Base-by-base conservation (phyloP, 2,888 invertebrate genomes). In the Parasteatoda lunata region DNA sequence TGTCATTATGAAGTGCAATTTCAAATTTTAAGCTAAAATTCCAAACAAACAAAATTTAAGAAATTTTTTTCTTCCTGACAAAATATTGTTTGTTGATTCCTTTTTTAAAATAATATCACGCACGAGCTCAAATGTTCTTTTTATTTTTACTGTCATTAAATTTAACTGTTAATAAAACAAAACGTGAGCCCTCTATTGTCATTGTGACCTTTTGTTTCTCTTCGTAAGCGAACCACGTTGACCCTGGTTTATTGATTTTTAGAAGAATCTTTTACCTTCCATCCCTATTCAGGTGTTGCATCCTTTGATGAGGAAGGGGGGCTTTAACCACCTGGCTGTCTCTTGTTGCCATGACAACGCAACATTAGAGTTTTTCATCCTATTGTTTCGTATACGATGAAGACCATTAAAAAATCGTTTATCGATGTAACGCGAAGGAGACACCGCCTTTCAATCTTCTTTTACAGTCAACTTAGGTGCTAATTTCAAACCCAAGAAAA, bases 271-370 rank as follows among this genome's bases (percentile, higher is more conserved):
- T 77, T 77, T 84, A 73, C 77, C 66, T 72, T 72, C 72, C 71
- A 65, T 77, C 76, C 69, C 65, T n/a, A 52, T 71, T 77, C 83
- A 84, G 77, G 84, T 84, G 84, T 84, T 84, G 84, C 84, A 77
- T 84, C 77, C 84, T 84, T 84, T 84, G 77, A 84, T 77, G 77
- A 77, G 76, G 83, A 83, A 83, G 83, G 77, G 77, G 72, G 66
- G 68, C 72, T 54, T 54, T 77, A 77, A 84, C 84, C 84, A 84
- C 84, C 84, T 84, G 84, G 77, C 54, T 84, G 77, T 77, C n/a
- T 52, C 66, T 66, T 65, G 84, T 84, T 84, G 52, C 84, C 47
- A 77, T 84, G 77, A 64, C 11, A 65, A 83, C 83, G 59, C 48
- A 59, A 81, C 54, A 68, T 4, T 54, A 54, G 75, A 65, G 69